Evolutionary conservation across 2,888 invertebrate genomes (phyloP).

Genomic region (Lumbricus terrestris): DNA sequence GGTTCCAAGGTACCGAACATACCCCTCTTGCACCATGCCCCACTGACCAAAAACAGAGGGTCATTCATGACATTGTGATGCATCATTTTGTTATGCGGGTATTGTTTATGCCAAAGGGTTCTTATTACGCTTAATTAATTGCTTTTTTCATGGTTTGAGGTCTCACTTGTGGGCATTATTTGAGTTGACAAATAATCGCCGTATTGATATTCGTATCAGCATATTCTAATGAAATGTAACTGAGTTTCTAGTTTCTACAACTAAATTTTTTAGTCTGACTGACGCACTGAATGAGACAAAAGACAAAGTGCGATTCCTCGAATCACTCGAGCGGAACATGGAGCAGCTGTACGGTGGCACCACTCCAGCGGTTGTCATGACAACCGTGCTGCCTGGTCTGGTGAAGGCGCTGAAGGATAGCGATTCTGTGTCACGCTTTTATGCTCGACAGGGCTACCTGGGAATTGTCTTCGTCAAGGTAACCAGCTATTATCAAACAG

Average conservation of each 20-base stretch:
- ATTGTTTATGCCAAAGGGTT: too few species aligned
- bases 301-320: slow-evolving; percentile 59
- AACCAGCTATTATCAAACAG: slow-evolving; percentile 50
- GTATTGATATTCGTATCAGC: too few species aligned
- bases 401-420: slow-evolving; percentile 57
- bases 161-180: too few species aligned
- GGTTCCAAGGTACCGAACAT: too few species aligned
- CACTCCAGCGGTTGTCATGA: slow-evolving; percentile 53
- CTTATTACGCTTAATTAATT: too few species aligned
- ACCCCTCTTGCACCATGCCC: too few species aligned
- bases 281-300: slow-evolving; percentile 59
- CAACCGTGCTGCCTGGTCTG: slow-evolving; percentile 54
- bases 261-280: slow-evolving; percentile 49
- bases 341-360: slow-evolving; percentile 54
- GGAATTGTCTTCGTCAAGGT: slow-evolving; percentile 58
- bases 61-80: neutral
- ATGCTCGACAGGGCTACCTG: slow-evolving; percentile 56
- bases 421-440: slow-evolving; percentile 58
- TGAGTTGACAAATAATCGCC: too few species aligned
- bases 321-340: slow-evolving; percentile 55
- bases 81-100: neutral
- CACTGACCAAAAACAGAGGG: too few species aligned
- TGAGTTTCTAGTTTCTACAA: too few species aligned
- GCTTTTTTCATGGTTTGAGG: too few species aligned
- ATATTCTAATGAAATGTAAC: too few species aligned